phyloP scores from a whole-genome alignment of 2,113 vertebrate genomes.

The Nasalis larvatus region DNA sequence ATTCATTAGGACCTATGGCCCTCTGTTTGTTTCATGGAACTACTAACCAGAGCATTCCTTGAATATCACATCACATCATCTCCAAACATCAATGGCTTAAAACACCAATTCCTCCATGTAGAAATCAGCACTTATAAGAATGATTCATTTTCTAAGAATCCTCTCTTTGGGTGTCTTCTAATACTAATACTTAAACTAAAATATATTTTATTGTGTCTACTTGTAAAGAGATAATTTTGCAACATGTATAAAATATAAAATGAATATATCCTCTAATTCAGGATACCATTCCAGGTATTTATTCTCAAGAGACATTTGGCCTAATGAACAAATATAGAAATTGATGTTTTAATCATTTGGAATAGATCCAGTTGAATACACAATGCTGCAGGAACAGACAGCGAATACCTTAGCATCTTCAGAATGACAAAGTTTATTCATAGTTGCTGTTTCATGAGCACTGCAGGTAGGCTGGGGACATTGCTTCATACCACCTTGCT shows the following conservation, averaged over 20 bases:
- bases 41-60: not conserved
- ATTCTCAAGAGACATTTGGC: not conserved
- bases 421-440: too few species aligned
- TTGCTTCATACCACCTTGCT: too few species aligned
- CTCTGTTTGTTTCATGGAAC: not conserved
- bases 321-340: not conserved
- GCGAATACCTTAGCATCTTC: not conserved
- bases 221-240: not conserved
- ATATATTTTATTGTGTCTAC: not conserved
- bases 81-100: not conserved
- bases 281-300: not conserved
- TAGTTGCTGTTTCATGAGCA: rapidly evolving
- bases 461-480: not conserved
- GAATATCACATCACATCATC: not conserved
- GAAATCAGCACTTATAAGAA: not conserved
- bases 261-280: not conserved
- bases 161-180: not conserved
- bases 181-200: not conserved
- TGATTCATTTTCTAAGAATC: not conserved
- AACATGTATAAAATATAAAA: not conserved
- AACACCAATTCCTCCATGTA: not conserved
- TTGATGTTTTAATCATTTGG: too few species aligned
- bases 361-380: not conserved
- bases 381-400: not conserved
- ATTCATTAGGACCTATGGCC: rapidly evolving